These are phyloP conservation scores for Beroe forskalii DNA, from an alignment of 37 sponge, comb jelly and placozoan species.

Conservation along the genomic window DNA sequence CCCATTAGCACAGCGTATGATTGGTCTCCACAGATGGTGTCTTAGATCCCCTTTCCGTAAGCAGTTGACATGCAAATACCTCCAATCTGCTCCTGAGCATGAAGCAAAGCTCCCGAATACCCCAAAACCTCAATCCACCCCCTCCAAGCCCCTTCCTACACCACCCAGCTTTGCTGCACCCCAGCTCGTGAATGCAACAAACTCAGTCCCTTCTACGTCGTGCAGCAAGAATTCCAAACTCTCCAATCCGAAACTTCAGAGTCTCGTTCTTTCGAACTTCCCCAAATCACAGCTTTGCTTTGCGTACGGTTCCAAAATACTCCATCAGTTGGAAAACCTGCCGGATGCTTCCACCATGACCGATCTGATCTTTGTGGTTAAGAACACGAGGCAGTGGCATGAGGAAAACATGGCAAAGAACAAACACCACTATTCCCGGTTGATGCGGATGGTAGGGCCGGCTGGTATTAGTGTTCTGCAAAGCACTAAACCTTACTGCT, in stretches of 20 bases:
- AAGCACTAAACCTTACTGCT: background rate
- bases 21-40: too few species aligned
- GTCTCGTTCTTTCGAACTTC: background rate
- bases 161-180: too few species aligned
- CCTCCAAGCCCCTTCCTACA: too few species aligned
- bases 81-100: too few species aligned
- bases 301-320: slow-evolving; percentile 36
- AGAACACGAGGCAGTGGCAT: background rate
- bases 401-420: slow-evolving; percentile 14
- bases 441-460: background rate
- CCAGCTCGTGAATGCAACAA: too few species aligned
- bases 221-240: too few species aligned
- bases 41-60: too few species aligned
- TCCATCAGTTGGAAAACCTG: slow-evolving; percentile 18
- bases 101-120: too few species aligned
- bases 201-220: too few species aligned
- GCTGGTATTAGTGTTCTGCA: background rate
- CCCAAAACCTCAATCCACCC: too few species aligned
- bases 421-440: background rate
- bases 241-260: background rate
- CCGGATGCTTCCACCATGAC: slow-evolving; percentile 9
- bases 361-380: slow-evolving; percentile 8
- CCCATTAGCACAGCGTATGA: too few species aligned
- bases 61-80: too few species aligned
- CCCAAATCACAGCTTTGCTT: background rate